A percentile compares a stretch with the other conserved stretches of the same genome.
phyloP scores from a whole-genome alignment of 2,888 invertebrate species.

The Clepsis dumicolana region DNA sequence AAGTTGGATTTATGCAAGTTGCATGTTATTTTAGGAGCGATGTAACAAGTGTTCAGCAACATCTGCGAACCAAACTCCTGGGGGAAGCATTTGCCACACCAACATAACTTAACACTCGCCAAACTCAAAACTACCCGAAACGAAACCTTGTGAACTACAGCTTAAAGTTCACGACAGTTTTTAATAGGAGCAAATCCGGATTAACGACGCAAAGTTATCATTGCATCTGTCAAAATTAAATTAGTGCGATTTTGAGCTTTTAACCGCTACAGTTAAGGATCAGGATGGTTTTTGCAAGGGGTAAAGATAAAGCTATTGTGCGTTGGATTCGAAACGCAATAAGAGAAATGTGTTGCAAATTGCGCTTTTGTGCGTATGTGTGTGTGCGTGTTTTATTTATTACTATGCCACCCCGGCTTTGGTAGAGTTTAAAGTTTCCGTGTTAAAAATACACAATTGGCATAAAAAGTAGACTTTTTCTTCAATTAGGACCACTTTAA shows the following conservation, averaged over 20 bases:
- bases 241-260: constrained; percentile 22
- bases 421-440: constrained; percentile 19
- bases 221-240: constrained; percentile 15
- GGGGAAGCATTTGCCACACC: constrained; percentile 50
- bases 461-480: background rate
- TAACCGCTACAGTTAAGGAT: background rate
- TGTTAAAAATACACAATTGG: constrained; percentile 20
- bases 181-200: constrained; percentile 11
- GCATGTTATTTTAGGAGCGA: constrained; percentile 46
- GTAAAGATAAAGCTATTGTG: constrained; percentile 26
- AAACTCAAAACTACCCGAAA: constrained; percentile 9
- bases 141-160: background rate
- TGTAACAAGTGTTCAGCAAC: constrained; percentile 68
- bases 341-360: constrained; percentile 44
- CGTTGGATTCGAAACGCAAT: constrained; percentile 43
- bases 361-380: constrained; percentile 33
- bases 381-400: constrained; percentile 41
- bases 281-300: background rate
- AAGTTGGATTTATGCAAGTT: constrained; percentile 42
- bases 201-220: constrained; percentile 16
- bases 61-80: constrained; percentile 64
- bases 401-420: constrained; percentile 34
- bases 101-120: constrained; percentile 40
- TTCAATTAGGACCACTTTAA: too few species aligned
- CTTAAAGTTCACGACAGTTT: background rate